These are phyloP conservation scores for Dendrolimus houi DNA, from an alignment of 2,888 invertebrate genomes.

Conservation along the genomic window DNA sequence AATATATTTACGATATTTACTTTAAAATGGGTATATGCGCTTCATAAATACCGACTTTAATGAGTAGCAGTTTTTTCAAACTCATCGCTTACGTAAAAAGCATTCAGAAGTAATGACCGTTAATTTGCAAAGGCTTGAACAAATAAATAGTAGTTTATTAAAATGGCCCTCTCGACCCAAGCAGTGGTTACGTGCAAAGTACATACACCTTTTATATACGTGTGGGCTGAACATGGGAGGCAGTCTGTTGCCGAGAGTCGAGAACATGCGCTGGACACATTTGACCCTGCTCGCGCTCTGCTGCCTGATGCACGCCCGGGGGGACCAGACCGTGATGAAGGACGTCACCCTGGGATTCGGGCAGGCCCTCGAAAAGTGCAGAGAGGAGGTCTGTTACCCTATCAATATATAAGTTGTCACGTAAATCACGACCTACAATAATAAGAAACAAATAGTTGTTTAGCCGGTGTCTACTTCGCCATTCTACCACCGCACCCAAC, in stretches of 20 bases:
- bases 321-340: conserved; percentile 48
- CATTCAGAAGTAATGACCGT: not conserved
- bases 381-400: conserved; percentile 39
- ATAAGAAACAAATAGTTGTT: too few species aligned
- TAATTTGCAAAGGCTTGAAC: not conserved
- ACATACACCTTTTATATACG: not conserved
- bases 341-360: conserved; percentile 67
- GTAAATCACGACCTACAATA: too few species aligned
- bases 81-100: too few species aligned
- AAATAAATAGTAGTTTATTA: not conserved
- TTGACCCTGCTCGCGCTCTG: conserved; percentile 5
- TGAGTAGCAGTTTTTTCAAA: too few species aligned
- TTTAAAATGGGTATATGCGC: too few species aligned
- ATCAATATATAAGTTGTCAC: too few species aligned
- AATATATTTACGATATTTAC: too few species aligned
- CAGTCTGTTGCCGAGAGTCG: not conserved
- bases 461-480: too few species aligned
- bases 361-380: conserved; percentile 54
- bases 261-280: not conserved
- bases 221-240: not conserved
- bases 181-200: not conserved
- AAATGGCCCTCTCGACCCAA: not conserved
- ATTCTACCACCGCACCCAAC: too few species aligned
- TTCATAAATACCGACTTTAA: too few species aligned
- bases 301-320: conserved; percentile 12